phyloP scores from a whole-genome alignment of 2,888 invertebrate species.

The Tetranychus truncatus region DNA sequence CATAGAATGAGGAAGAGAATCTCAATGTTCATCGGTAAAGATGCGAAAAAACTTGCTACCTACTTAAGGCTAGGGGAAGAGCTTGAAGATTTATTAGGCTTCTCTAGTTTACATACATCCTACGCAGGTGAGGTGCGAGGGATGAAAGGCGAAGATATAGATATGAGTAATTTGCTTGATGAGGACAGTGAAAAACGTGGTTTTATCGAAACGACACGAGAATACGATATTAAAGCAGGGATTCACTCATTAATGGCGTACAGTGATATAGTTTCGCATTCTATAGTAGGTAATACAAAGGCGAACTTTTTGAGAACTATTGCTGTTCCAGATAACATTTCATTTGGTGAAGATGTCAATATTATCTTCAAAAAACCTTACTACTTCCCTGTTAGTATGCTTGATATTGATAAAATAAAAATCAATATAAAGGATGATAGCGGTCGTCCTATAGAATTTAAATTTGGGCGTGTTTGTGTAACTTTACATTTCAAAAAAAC shows the following conservation, averaged over 20 bases:
- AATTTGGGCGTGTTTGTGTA: slow-evolving; percentile 1
- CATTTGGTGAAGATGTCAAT: not conserved
- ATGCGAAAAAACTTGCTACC: no score
- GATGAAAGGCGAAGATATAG: no score
- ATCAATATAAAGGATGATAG: slow-evolving; percentile 13
- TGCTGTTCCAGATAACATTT: not conserved
- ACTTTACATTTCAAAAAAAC: slow-evolving; percentile 15
- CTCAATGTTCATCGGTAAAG: no score
- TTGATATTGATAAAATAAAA: slow-evolving; percentile 7
- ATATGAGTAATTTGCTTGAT: no score
- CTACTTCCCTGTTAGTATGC: not conserved
- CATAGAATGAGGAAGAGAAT: no score
- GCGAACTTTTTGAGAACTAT: slow-evolving; percentile 5
- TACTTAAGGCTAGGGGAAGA: not conserved
- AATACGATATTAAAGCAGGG: not conserved
- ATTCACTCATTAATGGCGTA: slow-evolving; percentile 6
- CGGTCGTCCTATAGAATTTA: not conserved
- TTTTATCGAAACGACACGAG: not conserved
- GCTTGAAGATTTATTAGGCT: not conserved
- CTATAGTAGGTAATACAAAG: slow-evolving; percentile 5
- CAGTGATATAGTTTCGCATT: slow-evolving; percentile 5
- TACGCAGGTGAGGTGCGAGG: no score
- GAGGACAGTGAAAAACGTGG: not conserved
- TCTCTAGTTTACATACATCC: not conserved
- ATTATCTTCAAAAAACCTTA: not conserved